Conservation (phyloP, 2,113 vertebrate genomes). For the Erinaceus europaeus region DNA sequence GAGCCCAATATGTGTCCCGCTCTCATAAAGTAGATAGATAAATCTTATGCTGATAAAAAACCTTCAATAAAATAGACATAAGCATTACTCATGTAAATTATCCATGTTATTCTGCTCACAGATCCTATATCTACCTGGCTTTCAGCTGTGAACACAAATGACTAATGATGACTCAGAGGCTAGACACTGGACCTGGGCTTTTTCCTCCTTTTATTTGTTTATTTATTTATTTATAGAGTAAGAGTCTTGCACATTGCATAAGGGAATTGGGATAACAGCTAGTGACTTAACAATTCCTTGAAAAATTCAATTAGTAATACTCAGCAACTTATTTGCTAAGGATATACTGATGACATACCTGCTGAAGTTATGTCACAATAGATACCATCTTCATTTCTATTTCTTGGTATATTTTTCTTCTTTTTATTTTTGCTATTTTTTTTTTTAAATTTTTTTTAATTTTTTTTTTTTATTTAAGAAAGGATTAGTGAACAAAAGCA, state of each 20-base stretch:
- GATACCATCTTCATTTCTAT: neutral
- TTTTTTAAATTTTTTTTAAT: no score
- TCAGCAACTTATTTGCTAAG: neutral
- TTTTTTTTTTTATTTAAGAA: no score
- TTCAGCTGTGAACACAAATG: no score
- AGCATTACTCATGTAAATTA: neutral
- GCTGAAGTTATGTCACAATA: neutral
- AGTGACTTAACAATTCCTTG: neutral
- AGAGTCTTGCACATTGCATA: neutral
- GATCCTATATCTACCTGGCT: no score
- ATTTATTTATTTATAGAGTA: no score
- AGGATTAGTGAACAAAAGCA: no score
- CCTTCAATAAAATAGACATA: neutral
- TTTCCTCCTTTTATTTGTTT: neutral
- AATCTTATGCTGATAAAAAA: no score
- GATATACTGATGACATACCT: neutral
- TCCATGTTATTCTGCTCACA: neutral
- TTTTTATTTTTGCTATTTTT: no score
- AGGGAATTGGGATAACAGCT: neutral
- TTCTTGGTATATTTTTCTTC: no score
- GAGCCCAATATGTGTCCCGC: no score
- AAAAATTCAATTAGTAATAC: neutral
- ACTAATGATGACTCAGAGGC: no score
- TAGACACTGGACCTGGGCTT: neutral
- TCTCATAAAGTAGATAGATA: no score